phyloP scores from a whole-genome alignment of 1,140 invertebrate species.

The Atta cephalotes region DNA sequence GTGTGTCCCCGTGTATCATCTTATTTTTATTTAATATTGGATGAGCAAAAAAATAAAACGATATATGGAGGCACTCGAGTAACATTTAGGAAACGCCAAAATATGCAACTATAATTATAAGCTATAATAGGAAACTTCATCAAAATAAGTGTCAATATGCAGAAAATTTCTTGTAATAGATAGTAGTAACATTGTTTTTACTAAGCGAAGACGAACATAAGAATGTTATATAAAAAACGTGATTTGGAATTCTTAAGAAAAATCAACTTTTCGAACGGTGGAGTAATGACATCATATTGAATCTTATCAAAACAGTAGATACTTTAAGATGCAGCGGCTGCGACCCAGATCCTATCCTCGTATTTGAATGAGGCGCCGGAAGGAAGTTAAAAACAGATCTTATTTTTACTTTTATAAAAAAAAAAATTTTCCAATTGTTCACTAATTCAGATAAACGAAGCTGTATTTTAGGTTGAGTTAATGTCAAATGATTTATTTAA shows the following conservation, averaged over 20 bases:
- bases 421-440: slow-evolving; percentile 24
- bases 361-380: slow-evolving; percentile 2
- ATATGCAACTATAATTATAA: too few relatives aligned
- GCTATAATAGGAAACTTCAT: background rate
- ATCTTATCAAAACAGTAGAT: slow-evolving; percentile 52
- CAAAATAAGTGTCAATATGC: background rate
- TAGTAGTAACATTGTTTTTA: background rate
- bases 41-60: too few relatives aligned
- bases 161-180: slow-evolving; percentile 9
- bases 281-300: slow-evolving; percentile 46
- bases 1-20: too few relatives aligned
- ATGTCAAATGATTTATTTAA: background rate
- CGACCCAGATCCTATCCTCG: slow-evolving; percentile 41
- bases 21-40: too few relatives aligned
- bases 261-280: slow-evolving; percentile 21
- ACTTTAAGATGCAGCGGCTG: slow-evolving; percentile 47
- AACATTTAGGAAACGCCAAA: too few relatives aligned
- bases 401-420: slow-evolving; percentile 8
- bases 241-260: slow-evolving; percentile 43
- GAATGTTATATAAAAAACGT: slow-evolving; percentile 31
- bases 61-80: too few relatives aligned
- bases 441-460: background rate
- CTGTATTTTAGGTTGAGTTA: background rate
- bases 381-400: background rate
- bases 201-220: background rate